phyloP scores from a whole-genome alignment of 2,113 vertebrate genomes.

The Hyperopisus bebe region DNA sequence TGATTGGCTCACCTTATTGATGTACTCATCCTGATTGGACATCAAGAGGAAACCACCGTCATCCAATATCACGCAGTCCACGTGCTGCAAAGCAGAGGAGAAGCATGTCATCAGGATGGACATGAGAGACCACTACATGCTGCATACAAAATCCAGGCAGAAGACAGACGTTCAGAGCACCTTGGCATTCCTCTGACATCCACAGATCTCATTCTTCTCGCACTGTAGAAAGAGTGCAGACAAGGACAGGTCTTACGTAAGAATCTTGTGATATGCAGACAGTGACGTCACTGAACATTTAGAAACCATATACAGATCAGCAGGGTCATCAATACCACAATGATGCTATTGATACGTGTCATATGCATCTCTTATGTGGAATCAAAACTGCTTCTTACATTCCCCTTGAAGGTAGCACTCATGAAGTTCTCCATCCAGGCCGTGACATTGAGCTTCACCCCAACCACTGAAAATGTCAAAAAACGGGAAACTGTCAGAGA shows the following conservation, averaged over 20 bases:
- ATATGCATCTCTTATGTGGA: background rate
- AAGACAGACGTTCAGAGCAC: conserved; percentile 56
- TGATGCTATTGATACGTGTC: background rate
- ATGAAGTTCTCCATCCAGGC: conserved; percentile 85
- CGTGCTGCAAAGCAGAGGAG: conserved; percentile 62
- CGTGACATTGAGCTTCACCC: conserved; percentile 78
- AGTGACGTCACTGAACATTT: background rate
- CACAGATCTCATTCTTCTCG: conserved; percentile 81
- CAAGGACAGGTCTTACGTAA: background rate
- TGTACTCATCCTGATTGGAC: conserved; percentile 82
- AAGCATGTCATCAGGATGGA: background rate
- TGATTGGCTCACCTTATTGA: conserved; percentile 62
- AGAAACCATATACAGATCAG: background rate
- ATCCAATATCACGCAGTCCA: conserved; percentile 90
- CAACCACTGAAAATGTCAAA: conserved; percentile 74
- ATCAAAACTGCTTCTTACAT: conserved; percentile 63
- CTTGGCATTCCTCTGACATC: conserved; percentile 75
- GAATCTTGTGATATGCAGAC: background rate
- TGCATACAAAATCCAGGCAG: background rate
- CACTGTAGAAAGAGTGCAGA: conserved; percentile 63
- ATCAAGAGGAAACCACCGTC: conserved; percentile 95
- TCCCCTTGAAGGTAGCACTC: conserved; percentile 70
- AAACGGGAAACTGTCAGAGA: conserved; percentile 30
- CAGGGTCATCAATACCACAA: background rate
- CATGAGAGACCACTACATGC: background rate